These are phyloP conservation scores for Nephotettix cincticeps DNA, from an alignment of 1,140 invertebrate species.

Conservation along the genomic window DNA sequence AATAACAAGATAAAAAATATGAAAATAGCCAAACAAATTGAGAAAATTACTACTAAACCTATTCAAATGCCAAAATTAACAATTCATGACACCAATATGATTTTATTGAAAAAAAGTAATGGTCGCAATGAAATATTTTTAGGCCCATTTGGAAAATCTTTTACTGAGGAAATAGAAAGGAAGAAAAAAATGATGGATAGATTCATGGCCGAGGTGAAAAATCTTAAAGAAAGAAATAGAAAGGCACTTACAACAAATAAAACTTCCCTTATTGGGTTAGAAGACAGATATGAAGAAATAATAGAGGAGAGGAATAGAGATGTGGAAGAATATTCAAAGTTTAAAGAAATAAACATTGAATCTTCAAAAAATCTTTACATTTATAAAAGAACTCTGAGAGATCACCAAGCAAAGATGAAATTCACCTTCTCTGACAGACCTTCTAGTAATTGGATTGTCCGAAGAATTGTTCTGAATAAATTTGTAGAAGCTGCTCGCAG, in stretches of 20 bases:
- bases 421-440: neutral
- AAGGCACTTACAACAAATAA: neutral
- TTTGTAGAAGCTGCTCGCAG: neutral
- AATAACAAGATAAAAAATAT: too few relatives aligned
- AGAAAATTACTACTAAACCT: too few relatives aligned
- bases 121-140: neutral
- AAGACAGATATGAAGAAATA: neutral
- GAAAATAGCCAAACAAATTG: too few relatives aligned
- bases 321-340: neutral
- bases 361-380: neutral
- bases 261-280: neutral
- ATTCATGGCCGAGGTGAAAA: neutral
- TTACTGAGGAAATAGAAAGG: neutral
- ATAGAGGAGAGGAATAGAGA: neutral
- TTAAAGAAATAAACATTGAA: neutral
- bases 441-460: neutral
- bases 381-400: neutral
- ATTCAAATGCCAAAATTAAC: neutral
- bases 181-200: neutral
- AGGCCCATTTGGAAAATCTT: neutral
- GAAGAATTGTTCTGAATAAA: neutral
- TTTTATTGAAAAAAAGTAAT: neutral
- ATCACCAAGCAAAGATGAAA: neutral
- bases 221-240: conserved; percentile 1
- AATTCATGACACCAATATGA: neutral